Base-by-base conservation (phyloP, 2,113 vertebrate genomes). In the Aphelocoma coerulescens region DNA sequence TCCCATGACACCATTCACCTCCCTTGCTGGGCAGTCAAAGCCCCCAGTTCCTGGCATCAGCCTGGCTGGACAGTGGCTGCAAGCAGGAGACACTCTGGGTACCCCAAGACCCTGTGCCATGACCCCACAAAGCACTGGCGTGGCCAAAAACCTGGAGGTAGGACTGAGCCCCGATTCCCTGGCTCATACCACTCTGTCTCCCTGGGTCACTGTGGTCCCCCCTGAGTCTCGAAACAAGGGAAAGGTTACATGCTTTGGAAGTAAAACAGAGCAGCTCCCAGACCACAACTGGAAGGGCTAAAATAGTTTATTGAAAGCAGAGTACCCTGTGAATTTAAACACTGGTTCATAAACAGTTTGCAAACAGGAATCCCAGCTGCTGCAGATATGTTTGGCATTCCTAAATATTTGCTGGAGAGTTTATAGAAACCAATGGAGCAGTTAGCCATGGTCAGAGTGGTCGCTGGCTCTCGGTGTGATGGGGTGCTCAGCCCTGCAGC, bases 391-490 rank as follows among this genome's bases (percentile, higher is more conserved):
- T 88, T 67, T 67, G 82, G 88, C 55, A 90, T 96, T 74, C 85
- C 71, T 81, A 96, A 91, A 91, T 85, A 96, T 95, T 96, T 95
- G 89, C 71, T 69, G 27, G 44, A 80, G 52, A 49, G 90, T 90
- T 96, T 95, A 93, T 74, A 83, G 85, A 96, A 91, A 83, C 59
- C 0, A 0, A 5, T 20, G 51, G 43, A 58, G 63, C 33, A 23
- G 59, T n/a, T 9, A 33, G 55, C 46, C 15, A 17, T 0, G 2
- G 35, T 33, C 74, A 69, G 49, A 69, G 39, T 4, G 30, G n/a
- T 19, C 0, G 0, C 30, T 1, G 1, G 44, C 55, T 88, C 74
- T 43, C 0, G 0, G 33, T 33, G 51, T 3, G 37, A 55, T 0
- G 1, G 28, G 62, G 32, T 0, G 8, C 44, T 80, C 33, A 48